phyloP scores from a whole-genome alignment of 2,113 vertebrate species.

The Antidorcas marsupialis region DNA sequence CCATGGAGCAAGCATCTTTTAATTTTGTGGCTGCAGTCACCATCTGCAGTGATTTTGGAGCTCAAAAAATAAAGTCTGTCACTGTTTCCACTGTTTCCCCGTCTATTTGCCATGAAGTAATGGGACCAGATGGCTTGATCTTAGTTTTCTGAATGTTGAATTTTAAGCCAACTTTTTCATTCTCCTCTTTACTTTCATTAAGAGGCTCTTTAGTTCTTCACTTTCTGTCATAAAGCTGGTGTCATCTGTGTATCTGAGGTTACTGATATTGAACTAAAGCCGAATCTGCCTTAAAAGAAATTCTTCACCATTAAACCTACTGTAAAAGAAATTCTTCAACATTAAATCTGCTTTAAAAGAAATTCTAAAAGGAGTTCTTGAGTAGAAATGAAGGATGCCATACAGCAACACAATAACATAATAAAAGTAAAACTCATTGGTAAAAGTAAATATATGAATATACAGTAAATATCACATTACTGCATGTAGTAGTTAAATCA shows the following conservation, averaged over 20 bases:
- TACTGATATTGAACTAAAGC: neutral
- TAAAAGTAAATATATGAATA: neutral
- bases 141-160: neutral
- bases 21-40: neutral
- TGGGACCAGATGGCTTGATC: neutral
- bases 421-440: neutral
- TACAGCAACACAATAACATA: neutral
- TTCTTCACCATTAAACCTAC: neutral
- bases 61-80: neutral
- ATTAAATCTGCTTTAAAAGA: neutral
- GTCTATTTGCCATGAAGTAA: neutral
- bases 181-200: neutral
- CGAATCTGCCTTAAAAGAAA: neutral
- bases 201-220: neutral
- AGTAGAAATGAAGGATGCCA: neutral
- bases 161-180: neutral
- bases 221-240: neutral
- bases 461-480: neutral
- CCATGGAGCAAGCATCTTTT: neutral
- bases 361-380: neutral
- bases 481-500: neutral
- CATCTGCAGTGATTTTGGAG: neutral
- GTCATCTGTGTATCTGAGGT: neutral
- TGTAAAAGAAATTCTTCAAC: neutral
- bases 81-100: neutral